A percentile compares a stretch with the other conserved stretches of the same genome.
Evolutionary conservation across 1,140 invertebrate genomes (phyloP).

Genomic region (Cataglyphis hispanica): DNA sequence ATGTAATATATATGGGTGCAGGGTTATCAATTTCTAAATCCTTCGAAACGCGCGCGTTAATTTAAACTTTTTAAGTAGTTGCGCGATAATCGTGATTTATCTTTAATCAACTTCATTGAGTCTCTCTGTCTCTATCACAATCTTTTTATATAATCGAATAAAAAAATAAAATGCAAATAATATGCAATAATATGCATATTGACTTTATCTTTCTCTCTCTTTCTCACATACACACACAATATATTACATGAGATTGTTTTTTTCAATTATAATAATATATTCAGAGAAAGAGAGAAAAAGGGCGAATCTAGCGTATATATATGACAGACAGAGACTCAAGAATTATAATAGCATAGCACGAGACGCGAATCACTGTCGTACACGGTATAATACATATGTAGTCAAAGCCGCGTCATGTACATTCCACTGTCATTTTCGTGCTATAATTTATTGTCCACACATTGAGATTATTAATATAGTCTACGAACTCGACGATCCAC

Average conservation of each 20-base stretch:
- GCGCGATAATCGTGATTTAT: not conserved
- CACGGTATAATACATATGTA: conserved; percentile 48
- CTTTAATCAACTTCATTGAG: too few relatives aligned
- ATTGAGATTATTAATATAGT: conserved; percentile 51
- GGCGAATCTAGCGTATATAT: not conserved
- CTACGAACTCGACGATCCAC: conserved; percentile 66
- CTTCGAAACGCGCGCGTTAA: not conserved
- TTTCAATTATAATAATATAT: not conserved
- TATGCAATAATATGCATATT: too few relatives aligned
- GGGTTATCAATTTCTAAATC: not conserved
- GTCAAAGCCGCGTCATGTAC: conserved; percentile 39
- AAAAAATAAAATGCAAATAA: too few relatives aligned
- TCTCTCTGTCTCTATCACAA: not conserved
- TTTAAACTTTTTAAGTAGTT: not conserved
- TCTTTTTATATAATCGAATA: not conserved
- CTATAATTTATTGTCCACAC: conserved; percentile 67
- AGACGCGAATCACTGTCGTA: conserved; percentile 21
- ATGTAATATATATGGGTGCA: not conserved
- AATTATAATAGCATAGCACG: not conserved
- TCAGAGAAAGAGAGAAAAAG: not conserved
- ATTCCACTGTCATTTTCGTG: conserved; percentile 44
- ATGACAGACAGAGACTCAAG: not conserved
- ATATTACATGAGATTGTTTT: too few relatives aligned
- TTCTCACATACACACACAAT: too few relatives aligned
- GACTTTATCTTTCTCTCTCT: too few relatives aligned